phyloP scores from a whole-genome alignment of 2,113 vertebrate genomes.

The Campylorhamphus procurvoides region DNA sequence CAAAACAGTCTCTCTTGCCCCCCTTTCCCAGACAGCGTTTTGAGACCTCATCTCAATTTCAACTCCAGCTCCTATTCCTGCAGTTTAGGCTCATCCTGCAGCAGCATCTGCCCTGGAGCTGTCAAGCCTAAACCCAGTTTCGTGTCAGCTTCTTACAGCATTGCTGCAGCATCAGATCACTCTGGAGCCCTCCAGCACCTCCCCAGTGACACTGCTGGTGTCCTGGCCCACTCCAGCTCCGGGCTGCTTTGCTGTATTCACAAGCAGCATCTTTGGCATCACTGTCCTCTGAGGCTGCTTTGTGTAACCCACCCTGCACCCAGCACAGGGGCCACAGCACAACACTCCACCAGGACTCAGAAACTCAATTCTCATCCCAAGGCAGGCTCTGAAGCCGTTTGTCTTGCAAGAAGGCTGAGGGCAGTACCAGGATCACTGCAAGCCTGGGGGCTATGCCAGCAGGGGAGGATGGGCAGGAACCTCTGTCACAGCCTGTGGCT shows the following conservation, averaged over 20 bases:
- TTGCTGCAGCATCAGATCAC: neutral
- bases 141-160: neutral
- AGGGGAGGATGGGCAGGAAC: neutral
- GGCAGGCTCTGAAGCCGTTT: neutral
- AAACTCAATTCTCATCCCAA: neutral
- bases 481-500: neutral
- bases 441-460: neutral
- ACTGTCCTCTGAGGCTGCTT: neutral
- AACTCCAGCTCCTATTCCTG: neutral
- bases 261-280: neutral
- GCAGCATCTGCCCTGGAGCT: conserved; percentile 26
- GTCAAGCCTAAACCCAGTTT: neutral
- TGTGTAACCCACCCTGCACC: neutral
- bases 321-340: neutral
- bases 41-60: neutral
- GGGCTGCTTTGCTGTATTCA: neutral
- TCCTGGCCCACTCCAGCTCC: neutral
- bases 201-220: neutral
- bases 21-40: neutral
- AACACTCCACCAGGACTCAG: neutral
- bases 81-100: conserved; percentile 12
- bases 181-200: neutral
- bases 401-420: neutral
- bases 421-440: neutral
- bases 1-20: neutral